Base-by-base conservation (phyloP, 1,140 invertebrate species). In the Bombus turneri region DNA sequence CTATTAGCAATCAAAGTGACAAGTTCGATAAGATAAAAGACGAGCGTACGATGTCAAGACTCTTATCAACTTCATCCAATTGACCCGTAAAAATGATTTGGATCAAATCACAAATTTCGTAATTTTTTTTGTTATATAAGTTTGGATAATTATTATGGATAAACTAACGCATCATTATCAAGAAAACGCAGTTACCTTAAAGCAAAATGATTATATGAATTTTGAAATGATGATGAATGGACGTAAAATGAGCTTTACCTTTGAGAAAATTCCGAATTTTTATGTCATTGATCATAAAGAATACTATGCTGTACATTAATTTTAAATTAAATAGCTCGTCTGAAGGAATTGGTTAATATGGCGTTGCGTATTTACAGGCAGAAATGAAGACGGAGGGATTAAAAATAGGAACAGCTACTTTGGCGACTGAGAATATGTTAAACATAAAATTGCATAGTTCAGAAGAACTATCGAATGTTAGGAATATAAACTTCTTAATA, bases 381-480 rank as follows among this genome's bases (percentile, higher is more conserved):
- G 89, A 87, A 81, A 90, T 91, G 62, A 87, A 87, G 79, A 75
- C 85, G 2, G 81, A 89, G 47, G 90, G 90, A 62, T 71, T 91
- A 12, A 91, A 91, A 85, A 85, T 91, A 69, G 86, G 86, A 12
- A 85, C 90, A 43, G 89, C 86, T 41, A 86, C 87, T 37, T 28
- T 91, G 28, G 90, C 84, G 3, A 86, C 68, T 34, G 87, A 91
- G 15, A 82, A 89, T 34, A 47, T 89, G 10, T 80, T 91, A 71
- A 91, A 91, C 43, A 84, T 91, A 69, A 90, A 90, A 57, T 80
- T 91, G 68, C 87, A 87, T 18, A 88, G 88, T 75, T 64, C 73
- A 2, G 84, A 90, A 9, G 79, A 85, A 47, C 34, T 57, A 77
- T 85, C 62, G 25, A 34, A 47, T 5, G 41, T 83, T 8, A 71